Evolutionary conservation across 2,797 vertebrate genomes (phyloP).

Genomic region (Sebastiscus albofasciatus): DNA sequence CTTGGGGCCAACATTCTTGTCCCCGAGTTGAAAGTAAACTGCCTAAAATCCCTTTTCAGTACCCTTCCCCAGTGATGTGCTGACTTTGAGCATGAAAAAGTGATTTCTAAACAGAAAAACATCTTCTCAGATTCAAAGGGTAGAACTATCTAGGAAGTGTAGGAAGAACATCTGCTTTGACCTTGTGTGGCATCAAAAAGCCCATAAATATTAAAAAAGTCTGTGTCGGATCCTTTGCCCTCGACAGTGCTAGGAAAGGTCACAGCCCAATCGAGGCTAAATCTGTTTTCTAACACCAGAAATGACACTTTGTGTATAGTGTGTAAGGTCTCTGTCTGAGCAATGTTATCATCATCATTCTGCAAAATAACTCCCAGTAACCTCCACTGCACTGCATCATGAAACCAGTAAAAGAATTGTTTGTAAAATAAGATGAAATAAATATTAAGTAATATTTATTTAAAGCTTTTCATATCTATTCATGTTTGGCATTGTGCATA

Average conservation of each 20-base stretch:
- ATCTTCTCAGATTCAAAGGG: constrained; percentile 68
- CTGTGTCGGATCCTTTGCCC: constrained; percentile 69
- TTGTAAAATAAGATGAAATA: constrained; percentile 6
- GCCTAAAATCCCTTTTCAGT: constrained; percentile 61
- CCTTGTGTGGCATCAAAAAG: constrained; percentile 81
- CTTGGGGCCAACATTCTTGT: constrained; percentile 43
- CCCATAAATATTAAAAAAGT: constrained; percentile 82
- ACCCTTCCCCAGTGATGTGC: constrained; percentile 57
- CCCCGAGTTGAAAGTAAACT: constrained; percentile 64
- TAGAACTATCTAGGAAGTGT: constrained; percentile 68
- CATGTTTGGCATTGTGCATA: constrained; percentile 21
- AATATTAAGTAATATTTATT: constrained; percentile 11
- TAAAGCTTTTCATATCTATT: neutral
- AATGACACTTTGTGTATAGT: constrained; percentile 58
- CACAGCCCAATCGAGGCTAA: constrained; percentile 72
- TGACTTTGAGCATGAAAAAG: constrained; percentile 74
- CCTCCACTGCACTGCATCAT: neutral
- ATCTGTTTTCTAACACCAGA: constrained; percentile 71
- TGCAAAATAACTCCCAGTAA: constrained; percentile 24
- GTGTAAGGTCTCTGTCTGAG: constrained; percentile 48
- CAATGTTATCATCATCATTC: constrained; percentile 56
- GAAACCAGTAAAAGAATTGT: constrained; percentile 6
- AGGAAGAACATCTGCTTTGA: constrained; percentile 76
- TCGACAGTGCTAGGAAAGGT: constrained; percentile 70
- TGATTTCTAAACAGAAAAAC: constrained; percentile 70